Conservation (phyloP, 2,888 invertebrate species). For the Idaea straminata region DNA sequence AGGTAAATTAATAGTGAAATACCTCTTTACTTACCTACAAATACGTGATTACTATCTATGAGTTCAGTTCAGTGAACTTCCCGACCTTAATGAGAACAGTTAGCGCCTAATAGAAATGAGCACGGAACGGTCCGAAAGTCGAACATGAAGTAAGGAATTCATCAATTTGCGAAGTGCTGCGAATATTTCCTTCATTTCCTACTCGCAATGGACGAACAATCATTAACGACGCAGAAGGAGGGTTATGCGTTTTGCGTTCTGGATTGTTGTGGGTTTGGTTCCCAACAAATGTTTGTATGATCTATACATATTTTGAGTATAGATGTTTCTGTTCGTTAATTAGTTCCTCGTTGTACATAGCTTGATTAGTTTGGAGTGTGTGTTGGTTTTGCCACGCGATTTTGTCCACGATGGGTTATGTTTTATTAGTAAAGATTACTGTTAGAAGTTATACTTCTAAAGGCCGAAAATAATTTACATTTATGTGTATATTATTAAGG, state of each 20-base stretch:
- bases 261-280: too few relatives aligned
- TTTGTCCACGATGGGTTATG: too few relatives aligned
- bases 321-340: too few relatives aligned
- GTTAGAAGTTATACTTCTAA: too few relatives aligned
- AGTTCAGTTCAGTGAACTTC: not conserved
- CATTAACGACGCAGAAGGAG: not conserved
- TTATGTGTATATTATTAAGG: too few relatives aligned
- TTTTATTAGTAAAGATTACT: too few relatives aligned
- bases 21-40: not conserved
- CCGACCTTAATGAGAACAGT: not conserved
- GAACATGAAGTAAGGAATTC: not conserved
- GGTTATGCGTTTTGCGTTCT: not conserved
- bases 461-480: too few relatives aligned
- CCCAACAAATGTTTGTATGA: constrained; percentile 21
- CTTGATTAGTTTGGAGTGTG: too few relatives aligned
- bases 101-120: not conserved
- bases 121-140: not conserved
- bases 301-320: constrained; percentile 20
- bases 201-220: not conserved
- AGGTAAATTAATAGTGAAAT: too few relatives aligned
- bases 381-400: too few relatives aligned
- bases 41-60: not conserved
- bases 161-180: not conserved
- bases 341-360: too few relatives aligned
- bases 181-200: not conserved